Evolutionary conservation across 2,888 invertebrate genomes (phyloP).

Genomic region (Ceramica pisi): DNA sequence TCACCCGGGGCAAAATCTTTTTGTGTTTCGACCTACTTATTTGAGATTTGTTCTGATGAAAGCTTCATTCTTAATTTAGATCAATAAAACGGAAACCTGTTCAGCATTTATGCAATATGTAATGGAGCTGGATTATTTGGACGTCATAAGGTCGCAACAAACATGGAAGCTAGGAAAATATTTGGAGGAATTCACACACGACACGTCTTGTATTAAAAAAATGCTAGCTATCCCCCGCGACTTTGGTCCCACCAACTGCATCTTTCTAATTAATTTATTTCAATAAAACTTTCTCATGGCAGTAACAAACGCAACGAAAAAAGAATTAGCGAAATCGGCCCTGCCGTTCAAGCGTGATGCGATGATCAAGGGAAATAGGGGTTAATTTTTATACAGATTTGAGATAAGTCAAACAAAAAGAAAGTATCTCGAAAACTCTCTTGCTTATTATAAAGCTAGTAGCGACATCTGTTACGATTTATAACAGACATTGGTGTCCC

Average conservation of each 20-base stretch:
- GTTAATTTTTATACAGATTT: too few species aligned
- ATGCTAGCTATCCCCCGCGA: too few species aligned
- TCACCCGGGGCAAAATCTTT: slow-evolving; percentile 94
- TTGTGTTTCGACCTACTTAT: slow-evolving; percentile 22
- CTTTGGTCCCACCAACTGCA: too few species aligned
- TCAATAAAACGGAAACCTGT: background rate
- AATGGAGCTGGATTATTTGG: background rate
- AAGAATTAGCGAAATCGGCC: too few species aligned
- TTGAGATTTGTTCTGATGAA: background rate
- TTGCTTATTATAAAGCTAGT: background rate
- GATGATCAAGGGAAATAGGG: too few species aligned
- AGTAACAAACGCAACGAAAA: too few species aligned
- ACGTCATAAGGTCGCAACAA: background rate
- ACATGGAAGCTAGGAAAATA: too few species aligned
- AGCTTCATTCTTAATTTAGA: background rate
- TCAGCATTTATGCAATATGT: background rate
- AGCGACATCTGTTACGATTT: slow-evolving; percentile 44
- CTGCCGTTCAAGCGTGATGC: too few species aligned
- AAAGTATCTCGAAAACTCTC: background rate
- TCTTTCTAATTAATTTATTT: too few species aligned
- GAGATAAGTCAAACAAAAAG: background rate
- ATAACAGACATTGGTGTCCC: too few species aligned
- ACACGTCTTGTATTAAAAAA: background rate
- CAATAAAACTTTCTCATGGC: too few species aligned
- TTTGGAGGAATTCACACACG: background rate